A percentile compares a stretch with the other conserved stretches of the same genome.
phyloP scores from a whole-genome alignment of 2,888 invertebrate species.

The Pomacea canaliculata region DNA sequence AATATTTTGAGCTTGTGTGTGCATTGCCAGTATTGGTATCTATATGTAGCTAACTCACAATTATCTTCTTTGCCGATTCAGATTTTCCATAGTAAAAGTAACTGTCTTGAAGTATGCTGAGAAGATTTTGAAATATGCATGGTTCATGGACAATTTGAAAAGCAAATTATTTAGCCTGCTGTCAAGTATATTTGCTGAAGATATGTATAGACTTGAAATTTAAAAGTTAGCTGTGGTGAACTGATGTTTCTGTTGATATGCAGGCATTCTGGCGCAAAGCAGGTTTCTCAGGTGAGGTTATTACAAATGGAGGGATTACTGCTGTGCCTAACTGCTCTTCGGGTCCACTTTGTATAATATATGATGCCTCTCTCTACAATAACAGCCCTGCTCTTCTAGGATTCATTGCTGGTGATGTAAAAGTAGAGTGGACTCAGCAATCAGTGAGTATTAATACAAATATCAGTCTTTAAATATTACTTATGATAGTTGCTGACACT shows the following conservation, averaged over 20 bases:
- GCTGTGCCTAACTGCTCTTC: slow-evolving; percentile 42
- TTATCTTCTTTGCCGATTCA: too few species aligned
- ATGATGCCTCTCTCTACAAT: slow-evolving; percentile 64
- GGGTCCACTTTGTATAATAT: slow-evolving; percentile 66
- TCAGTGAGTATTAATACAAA: slow-evolving; percentile 33
- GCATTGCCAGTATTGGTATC: too few species aligned
- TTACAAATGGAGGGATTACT: slow-evolving; percentile 62
- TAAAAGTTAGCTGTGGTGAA: too few species aligned
- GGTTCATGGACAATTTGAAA: too few species aligned
- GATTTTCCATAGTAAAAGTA: too few species aligned
- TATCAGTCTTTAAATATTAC: background rate
- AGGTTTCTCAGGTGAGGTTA: slow-evolving; percentile 69
- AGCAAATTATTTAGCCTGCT: too few species aligned
- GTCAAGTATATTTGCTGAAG: too few species aligned
- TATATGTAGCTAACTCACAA: too few species aligned
- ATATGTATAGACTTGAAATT: too few species aligned
- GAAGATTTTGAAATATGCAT: too few species aligned
- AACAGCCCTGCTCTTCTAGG: slow-evolving; percentile 69
- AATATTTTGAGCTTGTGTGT: too few species aligned
- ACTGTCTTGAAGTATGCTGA: too few species aligned
- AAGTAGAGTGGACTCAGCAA: slow-evolving; percentile 49
- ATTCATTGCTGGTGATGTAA: slow-evolving; percentile 64
- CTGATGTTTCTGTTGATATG: background rate
- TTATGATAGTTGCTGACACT: background rate
- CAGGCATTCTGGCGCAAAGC: slow-evolving; percentile 67